phyloP scores from a whole-genome alignment of 2,888 invertebrate species.

The Tiphia femorata region DNA sequence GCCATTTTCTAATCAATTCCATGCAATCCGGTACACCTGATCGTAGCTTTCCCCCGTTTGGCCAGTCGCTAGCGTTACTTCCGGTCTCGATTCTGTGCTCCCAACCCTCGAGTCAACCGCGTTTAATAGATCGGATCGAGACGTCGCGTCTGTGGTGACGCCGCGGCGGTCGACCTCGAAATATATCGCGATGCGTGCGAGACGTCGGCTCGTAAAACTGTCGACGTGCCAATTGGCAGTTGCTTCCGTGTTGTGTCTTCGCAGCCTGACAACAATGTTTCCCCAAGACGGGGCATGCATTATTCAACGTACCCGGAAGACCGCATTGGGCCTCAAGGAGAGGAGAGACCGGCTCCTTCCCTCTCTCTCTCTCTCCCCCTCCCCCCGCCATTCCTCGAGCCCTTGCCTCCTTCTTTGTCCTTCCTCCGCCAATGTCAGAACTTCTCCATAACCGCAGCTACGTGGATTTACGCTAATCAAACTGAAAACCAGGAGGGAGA shows the following conservation, averaged over 20 bases:
- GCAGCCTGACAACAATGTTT: conserved; percentile 36
- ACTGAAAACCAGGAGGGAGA: conserved; percentile 14
- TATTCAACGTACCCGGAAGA: conserved; percentile 46
- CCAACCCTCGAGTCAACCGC: conserved; percentile 13
- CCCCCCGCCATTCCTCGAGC: conserved; percentile 7
- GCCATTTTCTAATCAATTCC: too few species aligned
- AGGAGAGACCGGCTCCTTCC: conserved; percentile 17
- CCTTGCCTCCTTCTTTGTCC: conserved; percentile 2
- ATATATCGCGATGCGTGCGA: conserved; percentile 26
- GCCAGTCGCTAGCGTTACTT: background rate
- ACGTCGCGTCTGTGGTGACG: background rate
- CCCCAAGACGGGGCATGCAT: conserved; percentile 37
- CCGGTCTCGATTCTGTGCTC: conserved; percentile 2
- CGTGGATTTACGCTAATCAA: conserved; percentile 25
- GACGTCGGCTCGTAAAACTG: conserved; percentile 34
- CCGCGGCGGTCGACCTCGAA: conserved; percentile 15
- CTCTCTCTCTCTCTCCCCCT: conserved; percentile 3
- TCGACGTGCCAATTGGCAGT: conserved; percentile 42
- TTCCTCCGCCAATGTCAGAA: conserved; percentile 4
- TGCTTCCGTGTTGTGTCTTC: conserved; percentile 37
- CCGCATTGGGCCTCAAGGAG: conserved; percentile 14
- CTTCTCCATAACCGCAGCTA: conserved; percentile 15
- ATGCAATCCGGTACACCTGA: too few species aligned
- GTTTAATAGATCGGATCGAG: background rate
- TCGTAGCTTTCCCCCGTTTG: too few species aligned